Evolutionary conservation across 2,113 vertebrate species (phyloP).

Genomic region (Phainopepla nitens): DNA sequence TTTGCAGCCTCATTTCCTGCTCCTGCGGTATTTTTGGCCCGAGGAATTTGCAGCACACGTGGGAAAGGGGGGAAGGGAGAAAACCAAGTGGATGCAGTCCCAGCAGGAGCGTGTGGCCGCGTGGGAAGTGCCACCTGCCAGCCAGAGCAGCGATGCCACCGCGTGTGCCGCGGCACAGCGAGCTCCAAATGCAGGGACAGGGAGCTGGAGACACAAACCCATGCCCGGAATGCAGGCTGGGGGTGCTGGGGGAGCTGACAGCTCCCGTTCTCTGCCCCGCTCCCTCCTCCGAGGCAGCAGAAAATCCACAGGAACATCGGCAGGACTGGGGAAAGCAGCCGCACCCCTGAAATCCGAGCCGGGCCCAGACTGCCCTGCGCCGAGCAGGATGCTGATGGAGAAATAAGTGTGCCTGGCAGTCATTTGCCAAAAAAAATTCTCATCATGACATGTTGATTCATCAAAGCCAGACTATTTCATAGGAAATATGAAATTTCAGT

Average conservation of each 20-base stretch:
- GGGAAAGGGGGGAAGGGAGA: background rate
- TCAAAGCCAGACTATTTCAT: conserved; percentile 6
- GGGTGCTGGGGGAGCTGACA: background rate
- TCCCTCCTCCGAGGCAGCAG: background rate
- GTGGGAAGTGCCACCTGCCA: conserved; percentile 22
- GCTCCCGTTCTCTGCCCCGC: rapidly evolving
- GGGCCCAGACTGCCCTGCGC: background rate
- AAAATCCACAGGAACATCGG: rapidly evolving
- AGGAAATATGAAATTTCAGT: conserved; percentile 10
- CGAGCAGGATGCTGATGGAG: rapidly evolving
- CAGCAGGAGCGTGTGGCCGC: background rate
- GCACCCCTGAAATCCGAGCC: background rate
- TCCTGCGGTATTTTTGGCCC: background rate
- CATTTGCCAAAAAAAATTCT: background rate
- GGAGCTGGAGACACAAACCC: background rate
- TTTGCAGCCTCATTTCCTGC: background rate
- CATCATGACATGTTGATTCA: background rate
- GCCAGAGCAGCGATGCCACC: background rate
- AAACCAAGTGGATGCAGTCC: background rate
- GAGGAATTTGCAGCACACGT: background rate
- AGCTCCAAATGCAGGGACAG: background rate
- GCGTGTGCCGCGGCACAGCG: background rate
- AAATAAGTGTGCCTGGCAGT: background rate
- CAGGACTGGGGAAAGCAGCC: background rate
- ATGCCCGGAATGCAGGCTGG: background rate